These are phyloP conservation scores for Leucoraja erinaceus DNA, from an alignment of 2,113 vertebrate species.

Conservation along the genomic window DNA sequence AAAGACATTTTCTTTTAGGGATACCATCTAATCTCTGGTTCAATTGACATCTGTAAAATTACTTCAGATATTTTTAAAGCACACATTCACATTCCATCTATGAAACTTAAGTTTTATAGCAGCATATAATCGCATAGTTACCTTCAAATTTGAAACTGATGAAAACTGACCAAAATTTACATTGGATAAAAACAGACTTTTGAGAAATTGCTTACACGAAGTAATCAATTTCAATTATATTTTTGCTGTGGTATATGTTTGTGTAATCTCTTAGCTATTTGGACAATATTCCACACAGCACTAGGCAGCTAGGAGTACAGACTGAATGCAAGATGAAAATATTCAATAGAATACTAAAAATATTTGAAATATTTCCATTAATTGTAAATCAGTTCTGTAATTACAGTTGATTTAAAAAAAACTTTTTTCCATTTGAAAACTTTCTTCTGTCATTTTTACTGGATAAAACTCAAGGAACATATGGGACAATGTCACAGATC, in stretches of 20 bases:
- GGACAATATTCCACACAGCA: not conserved
- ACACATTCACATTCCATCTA: not conserved
- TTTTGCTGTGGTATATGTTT: not conserved
- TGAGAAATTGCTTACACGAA: not conserved
- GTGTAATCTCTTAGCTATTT: not conserved
- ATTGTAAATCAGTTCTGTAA: not conserved
- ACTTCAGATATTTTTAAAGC: not conserved
- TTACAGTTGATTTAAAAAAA: not conserved
- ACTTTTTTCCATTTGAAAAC: not conserved
- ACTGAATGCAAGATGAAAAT: not conserved
- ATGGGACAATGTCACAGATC: conserved; percentile 61
- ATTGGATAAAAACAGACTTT: not conserved
- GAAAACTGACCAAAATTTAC: not conserved
- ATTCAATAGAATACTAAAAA: not conserved
- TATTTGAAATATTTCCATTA: not conserved
- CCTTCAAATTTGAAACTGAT: not conserved
- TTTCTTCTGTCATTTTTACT: not conserved
- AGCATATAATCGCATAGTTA: not conserved
- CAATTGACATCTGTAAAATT: not conserved
- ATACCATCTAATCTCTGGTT: not conserved
- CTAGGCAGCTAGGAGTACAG: not conserved
- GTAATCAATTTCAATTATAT: not conserved
- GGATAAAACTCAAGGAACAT: conserved; percentile 49
- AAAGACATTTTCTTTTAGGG: not conserved
- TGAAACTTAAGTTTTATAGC: not conserved